These are phyloP conservation scores for Chelmon rostratus DNA, from an alignment of 2,797 vertebrate species.

Conservation along the genomic window DNA sequence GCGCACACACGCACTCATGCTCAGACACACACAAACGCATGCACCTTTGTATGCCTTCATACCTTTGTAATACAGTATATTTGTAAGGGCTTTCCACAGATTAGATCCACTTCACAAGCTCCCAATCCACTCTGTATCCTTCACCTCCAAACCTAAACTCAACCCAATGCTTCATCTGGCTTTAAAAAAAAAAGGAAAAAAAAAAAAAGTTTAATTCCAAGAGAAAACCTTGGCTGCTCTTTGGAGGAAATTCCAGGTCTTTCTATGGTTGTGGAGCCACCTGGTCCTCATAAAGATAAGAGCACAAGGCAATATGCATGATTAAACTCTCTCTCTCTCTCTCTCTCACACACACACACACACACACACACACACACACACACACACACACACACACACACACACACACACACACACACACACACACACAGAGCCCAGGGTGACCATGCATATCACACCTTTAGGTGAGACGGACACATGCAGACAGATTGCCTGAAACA, in stretches of 20 bases:
- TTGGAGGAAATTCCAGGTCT: conserved; percentile 2
- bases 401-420: conserved; percentile 4
- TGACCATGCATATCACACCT: conserved; percentile 55
- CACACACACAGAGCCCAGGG: not conserved
- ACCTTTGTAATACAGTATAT: not conserved
- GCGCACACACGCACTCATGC: not conserved
- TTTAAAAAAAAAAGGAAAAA: too few relatives aligned
- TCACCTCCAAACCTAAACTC: not conserved
- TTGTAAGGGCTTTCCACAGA: conserved; percentile 1
- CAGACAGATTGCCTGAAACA: conserved; percentile 42
- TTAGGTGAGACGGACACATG: conserved; percentile 42
- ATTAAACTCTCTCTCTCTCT: too few relatives aligned
- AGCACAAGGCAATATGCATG: not conserved
- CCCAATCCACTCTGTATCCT: not conserved
- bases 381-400: conserved; percentile 10
- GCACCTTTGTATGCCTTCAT: not conserved
- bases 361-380: not conserved
- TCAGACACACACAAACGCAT: not conserved
- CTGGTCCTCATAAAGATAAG: conserved; percentile 31
- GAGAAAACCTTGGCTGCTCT: not conserved
- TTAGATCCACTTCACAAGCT: not conserved
- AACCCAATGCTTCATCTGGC: not conserved
- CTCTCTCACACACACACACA: conserved; percentile 15
- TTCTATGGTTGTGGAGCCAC: not conserved
- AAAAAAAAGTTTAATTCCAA: too few relatives aligned